Evolutionary conservation across 1,140 invertebrate genomes (phyloP).

Genomic region (Diabrotica virgifera): DNA sequence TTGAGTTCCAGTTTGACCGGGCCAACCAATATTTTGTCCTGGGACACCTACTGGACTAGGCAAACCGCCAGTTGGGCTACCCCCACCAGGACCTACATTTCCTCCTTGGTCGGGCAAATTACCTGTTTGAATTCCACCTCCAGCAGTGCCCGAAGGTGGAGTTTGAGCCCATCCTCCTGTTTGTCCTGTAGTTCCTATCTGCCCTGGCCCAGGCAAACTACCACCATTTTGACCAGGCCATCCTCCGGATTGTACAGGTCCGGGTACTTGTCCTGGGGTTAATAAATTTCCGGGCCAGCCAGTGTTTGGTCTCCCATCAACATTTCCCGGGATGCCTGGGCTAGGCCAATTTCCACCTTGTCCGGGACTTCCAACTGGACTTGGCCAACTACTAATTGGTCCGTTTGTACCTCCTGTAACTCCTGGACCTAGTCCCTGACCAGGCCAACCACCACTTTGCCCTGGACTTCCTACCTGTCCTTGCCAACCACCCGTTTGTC

Average conservation of each 20-base stretch:
- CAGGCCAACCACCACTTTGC: constrained; percentile 9
- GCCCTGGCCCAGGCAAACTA: constrained; percentile 23
- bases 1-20: background rate
- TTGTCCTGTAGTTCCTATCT: constrained; percentile 11
- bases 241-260: constrained; percentile 20
- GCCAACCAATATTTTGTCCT: constrained; percentile 7
- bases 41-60: constrained; percentile 20
- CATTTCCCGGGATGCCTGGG: background rate
- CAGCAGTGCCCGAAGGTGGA: too few species aligned
- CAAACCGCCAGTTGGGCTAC: constrained; percentile 23
- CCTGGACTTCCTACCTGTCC: constrained; percentile 25
- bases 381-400: background rate
- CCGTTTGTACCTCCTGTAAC: constrained; percentile 1
- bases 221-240: constrained; percentile 15
- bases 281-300: background rate
- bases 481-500: background rate
- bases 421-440: constrained; percentile 3
- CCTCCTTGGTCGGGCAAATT: constrained; percentile 5
- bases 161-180: constrained; percentile 17
- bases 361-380: background rate
- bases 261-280: background rate
- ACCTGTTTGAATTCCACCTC: too few species aligned
- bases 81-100: constrained; percentile 15
- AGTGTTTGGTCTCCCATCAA: background rate
- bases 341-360: background rate